These are phyloP conservation scores for Drosophila bocki DNA, from an alignment of 1,140 invertebrate genomes.

Conservation along the genomic window DNA sequence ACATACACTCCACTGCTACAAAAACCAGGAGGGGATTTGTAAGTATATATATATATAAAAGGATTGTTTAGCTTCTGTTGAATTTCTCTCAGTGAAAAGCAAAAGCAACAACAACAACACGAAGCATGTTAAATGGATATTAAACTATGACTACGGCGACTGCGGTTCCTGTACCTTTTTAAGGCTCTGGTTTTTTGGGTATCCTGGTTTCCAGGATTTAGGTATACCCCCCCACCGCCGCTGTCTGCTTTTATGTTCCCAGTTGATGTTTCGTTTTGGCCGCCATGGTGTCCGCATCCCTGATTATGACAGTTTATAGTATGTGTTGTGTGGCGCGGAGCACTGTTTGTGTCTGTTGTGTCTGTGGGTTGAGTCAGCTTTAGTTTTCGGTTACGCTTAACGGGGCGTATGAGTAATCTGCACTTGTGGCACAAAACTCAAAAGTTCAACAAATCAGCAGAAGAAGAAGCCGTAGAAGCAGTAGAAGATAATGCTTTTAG, in stretches of 20 bases:
- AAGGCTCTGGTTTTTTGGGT: background rate
- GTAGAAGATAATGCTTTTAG: background rate
- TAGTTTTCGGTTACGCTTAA: slow-evolving; percentile 25
- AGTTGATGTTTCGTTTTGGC: no score
- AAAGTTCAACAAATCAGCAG: slow-evolving; percentile 2
- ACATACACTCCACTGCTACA: background rate
- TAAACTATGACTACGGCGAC: slow-evolving; percentile 74
- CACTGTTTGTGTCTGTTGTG: background rate
- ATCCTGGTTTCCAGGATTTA: background rate
- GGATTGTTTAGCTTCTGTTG: background rate
- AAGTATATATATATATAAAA: background rate
- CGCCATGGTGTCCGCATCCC: slow-evolving; percentile 48
- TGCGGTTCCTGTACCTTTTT: slow-evolving; percentile 58
- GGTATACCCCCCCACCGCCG: background rate
- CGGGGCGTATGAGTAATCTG: slow-evolving; percentile 43
- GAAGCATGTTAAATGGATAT: slow-evolving; percentile 80
- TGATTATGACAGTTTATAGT: slow-evolving; percentile 67
- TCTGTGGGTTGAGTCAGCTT: slow-evolving; percentile 28
- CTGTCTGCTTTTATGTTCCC: slow-evolving; percentile 31
- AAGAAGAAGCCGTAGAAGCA: background rate
- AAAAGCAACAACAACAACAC: slow-evolving; percentile 51
- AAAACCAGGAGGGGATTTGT: background rate
- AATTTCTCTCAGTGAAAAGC: slow-evolving; percentile 21
- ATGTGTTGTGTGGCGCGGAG: slow-evolving; percentile 40
- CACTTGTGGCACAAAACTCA: slow-evolving; percentile 19